Base-by-base conservation (phyloP, 2,797 vertebrate genomes). In the Erethizon dorsatum region DNA sequence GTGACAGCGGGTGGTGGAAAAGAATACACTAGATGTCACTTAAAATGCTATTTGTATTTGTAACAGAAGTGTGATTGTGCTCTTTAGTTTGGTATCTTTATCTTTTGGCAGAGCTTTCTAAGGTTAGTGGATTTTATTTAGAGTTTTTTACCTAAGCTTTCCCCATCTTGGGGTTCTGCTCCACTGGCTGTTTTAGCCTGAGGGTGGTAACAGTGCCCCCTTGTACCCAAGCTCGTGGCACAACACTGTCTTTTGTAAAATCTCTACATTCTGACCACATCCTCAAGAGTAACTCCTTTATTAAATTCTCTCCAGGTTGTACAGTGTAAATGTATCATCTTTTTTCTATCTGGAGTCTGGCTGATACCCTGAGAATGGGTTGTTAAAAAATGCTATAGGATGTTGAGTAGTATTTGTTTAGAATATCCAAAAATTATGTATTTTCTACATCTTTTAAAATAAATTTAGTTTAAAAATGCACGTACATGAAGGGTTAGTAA, bases 301-400 rank as follows among this genome's bases (percentile, higher is more conserved):
- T 65, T 63, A 93, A 84, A 75, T 86, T 85, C n/a, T 93, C 78
- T 11, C 26, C 56, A 59, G 57, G 77, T 54, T 88, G 45, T 52
- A 17, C 10, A 91, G 22, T 33, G 6, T 33, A 50, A 75, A 10
- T 71, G 7, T 75, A 33, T 6, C 61, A 65, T 85, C 10, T 67
- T 7, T 45, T 82, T 95, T 37, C 33, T 54, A 20, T 56, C 31
- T 97, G 41, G 47, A 77, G 5, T 41, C 59, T 18, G 45, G 37
- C 1, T 4, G 6, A 87, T 65, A 85, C 1, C 14, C 20, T 80
- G 45, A 52, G 5, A 65, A 61, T 26, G 24, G 6, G 31, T 37
- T 89, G 8, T 90, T 71, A 71, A 88, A 85, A 63, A 57, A 69
- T 59, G 63, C 1, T 65, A 4, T 56, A 63, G 33, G 15, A 65